phyloP scores from a whole-genome alignment of 2,797 vertebrate species.

The Cheirogaleus major region DNA sequence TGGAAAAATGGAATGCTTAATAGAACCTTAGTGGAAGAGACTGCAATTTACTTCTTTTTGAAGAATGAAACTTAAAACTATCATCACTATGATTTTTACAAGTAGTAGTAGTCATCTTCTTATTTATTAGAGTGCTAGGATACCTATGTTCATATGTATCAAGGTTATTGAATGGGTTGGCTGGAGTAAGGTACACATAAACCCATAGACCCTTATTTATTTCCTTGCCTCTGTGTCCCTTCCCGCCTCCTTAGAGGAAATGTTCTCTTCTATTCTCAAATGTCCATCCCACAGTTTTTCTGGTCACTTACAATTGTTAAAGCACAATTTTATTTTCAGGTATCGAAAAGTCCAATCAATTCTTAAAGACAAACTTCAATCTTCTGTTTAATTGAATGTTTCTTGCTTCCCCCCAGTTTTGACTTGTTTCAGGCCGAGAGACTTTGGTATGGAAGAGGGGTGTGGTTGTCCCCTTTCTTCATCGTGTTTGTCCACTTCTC shows the following conservation, averaged over 20 bases:
- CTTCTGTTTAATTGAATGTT: background rate
- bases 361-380: background rate
- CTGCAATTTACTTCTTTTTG: background rate
- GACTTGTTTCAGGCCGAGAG: background rate
- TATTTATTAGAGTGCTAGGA: background rate
- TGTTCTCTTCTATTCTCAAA: background rate
- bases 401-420: background rate
- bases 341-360: background rate
- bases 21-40: background rate
- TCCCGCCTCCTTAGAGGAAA: background rate
- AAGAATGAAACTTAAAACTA: background rate
- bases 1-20: background rate
- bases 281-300: background rate
- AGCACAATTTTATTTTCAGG: background rate
- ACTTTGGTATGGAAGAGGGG: background rate
- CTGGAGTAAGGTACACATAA: background rate
- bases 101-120: background rate
- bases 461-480: background rate
- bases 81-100: background rate
- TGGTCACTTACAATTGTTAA: background rate
- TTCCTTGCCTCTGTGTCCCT: background rate
- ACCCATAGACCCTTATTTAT: background rate
- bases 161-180: background rate
- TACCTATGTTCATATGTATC: background rate
- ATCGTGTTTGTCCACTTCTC: background rate